phyloP scores from a whole-genome alignment of 1,140 invertebrate species.

The Leptopilina clavipes region DNA sequence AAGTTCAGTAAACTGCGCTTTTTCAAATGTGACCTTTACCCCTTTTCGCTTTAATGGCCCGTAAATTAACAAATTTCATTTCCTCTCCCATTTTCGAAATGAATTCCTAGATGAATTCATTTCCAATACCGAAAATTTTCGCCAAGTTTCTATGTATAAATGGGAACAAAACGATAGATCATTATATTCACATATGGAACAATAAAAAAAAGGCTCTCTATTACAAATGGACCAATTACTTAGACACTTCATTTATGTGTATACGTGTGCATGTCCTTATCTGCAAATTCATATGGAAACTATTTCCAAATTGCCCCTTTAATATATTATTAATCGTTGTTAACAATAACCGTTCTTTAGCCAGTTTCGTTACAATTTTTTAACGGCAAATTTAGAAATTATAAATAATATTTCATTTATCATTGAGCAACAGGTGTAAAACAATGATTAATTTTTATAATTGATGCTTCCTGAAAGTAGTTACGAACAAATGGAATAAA shows the following conservation, averaged over 20 bases:
- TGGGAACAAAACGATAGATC: slow-evolving; percentile 29
- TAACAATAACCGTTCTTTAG: too few species aligned
- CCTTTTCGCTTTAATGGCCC: background rate
- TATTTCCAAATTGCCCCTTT: too few species aligned
- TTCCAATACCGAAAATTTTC: slow-evolving; percentile 22
- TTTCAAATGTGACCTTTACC: background rate
- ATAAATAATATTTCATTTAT: too few species aligned
- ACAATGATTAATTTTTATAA: too few species aligned
- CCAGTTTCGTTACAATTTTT: too few species aligned
- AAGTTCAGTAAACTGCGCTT: background rate
- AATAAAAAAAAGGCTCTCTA: background rate
- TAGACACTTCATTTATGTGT: background rate
- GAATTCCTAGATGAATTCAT: slow-evolving; percentile 28
- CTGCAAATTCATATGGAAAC: background rate
- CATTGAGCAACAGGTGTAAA: too few species aligned
- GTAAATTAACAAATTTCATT: slow-evolving; percentile 28
- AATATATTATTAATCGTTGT: too few species aligned
- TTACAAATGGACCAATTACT: slow-evolving; percentile 22
- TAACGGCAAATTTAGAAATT: too few species aligned
- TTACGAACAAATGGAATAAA: too few species aligned
- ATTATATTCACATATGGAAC: slow-evolving; percentile 3
- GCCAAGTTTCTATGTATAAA: background rate
- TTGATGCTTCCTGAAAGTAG: too few species aligned
- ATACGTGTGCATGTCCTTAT: too few species aligned
- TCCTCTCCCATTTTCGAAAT: slow-evolving; percentile 1